Percentiles rank a stretch among this genome's conserved stretches.
Evolutionary conservation across 2,888 invertebrate genomes (phyloP).

Genomic region (Parascotia fuliginaria): DNA sequence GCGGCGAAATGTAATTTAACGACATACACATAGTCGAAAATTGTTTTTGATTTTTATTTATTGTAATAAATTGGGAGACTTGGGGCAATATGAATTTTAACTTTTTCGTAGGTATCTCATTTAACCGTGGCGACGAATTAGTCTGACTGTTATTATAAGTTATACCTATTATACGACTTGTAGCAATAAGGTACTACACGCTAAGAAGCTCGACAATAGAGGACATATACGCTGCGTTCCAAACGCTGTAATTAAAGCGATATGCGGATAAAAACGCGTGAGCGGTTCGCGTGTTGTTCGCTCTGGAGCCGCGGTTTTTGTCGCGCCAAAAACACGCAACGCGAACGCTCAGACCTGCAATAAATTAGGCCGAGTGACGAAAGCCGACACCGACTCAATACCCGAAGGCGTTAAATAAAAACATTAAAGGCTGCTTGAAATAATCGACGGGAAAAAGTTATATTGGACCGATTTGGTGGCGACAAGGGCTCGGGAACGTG

Average conservation of each 20-base stretch:
- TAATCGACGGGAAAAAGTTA: conserved; percentile 79
- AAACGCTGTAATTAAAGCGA: conserved; percentile 79
- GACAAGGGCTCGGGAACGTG: conserved; percentile 60
- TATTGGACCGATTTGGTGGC: conserved; percentile 79
- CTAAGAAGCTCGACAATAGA: conserved; percentile 43
- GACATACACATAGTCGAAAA: conserved; percentile 29
- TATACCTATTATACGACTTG: conserved; percentile 27
- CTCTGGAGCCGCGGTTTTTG: conserved; percentile 66
- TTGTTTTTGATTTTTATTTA: conserved; percentile 23
- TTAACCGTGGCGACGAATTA: conserved; percentile 16
- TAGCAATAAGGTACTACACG: conserved; percentile 29
- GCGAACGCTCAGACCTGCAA: conserved; percentile 69
- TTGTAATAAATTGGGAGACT: too few relatives aligned
- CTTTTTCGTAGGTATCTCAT: conserved; percentile 9
- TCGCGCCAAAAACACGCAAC: conserved; percentile 73
- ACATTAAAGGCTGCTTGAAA: conserved; percentile 82
- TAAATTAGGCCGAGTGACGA: conserved; percentile 81
- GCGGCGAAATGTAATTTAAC: conserved; percentile 44
- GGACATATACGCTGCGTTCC: conserved; percentile 45
- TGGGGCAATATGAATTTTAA: conserved; percentile 1
- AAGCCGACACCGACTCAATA: conserved; percentile 81
- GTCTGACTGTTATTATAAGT: conserved; percentile 23
- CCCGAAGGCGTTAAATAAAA: conserved; percentile 82
- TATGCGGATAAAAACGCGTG: conserved; percentile 72
- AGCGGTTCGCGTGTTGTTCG: conserved; percentile 60